Percentiles rank a stretch among this genome's conserved stretches.
These are phyloP conservation scores for Tuberolachnus salignus DNA, from an alignment of 2,888 invertebrate genomes.

Conservation along the genomic window DNA sequence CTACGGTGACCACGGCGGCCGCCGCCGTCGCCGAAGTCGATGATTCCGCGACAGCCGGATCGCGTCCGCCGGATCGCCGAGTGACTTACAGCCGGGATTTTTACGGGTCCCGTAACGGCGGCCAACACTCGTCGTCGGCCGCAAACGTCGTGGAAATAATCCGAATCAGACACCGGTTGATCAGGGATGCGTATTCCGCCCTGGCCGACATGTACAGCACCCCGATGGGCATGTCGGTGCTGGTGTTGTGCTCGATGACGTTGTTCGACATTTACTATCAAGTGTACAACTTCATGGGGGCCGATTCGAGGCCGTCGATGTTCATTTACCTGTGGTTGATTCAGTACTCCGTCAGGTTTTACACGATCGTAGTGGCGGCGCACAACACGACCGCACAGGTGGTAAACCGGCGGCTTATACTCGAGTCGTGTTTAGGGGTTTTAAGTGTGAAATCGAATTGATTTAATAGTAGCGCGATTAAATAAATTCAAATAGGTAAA, in stretches of 20 bases:
- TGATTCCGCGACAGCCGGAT: no score
- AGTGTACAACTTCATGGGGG: constrained; percentile 23
- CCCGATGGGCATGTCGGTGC: constrained; percentile 54
- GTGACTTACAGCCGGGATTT: not conserved
- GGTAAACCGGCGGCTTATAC: no score
- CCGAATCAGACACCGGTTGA: constrained; percentile 33
- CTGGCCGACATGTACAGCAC: constrained; percentile 55
- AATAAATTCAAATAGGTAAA: no score
- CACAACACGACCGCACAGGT: constrained; percentile 41
- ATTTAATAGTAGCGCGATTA: no score
- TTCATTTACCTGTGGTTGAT: constrained; percentile 40
- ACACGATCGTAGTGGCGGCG: constrained; percentile 27
- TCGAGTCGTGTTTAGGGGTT: no score
- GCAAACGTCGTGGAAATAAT: constrained; percentile 32
- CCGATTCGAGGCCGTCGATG: not conserved
- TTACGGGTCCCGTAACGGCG: not conserved
- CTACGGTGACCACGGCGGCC: not conserved
- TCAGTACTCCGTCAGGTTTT: constrained; percentile 38
- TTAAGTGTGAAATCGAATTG: no score
- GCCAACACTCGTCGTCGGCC: not conserved
- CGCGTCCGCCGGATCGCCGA: not conserved
- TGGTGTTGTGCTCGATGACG: constrained; percentile 55
- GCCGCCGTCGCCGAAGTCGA: not conserved
- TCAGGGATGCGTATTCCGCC: constrained; percentile 33
- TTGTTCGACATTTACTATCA: constrained; percentile 58